Conservation (phyloP, 2,888 invertebrate genomes). For the Iphiclides podalirius region DNA sequence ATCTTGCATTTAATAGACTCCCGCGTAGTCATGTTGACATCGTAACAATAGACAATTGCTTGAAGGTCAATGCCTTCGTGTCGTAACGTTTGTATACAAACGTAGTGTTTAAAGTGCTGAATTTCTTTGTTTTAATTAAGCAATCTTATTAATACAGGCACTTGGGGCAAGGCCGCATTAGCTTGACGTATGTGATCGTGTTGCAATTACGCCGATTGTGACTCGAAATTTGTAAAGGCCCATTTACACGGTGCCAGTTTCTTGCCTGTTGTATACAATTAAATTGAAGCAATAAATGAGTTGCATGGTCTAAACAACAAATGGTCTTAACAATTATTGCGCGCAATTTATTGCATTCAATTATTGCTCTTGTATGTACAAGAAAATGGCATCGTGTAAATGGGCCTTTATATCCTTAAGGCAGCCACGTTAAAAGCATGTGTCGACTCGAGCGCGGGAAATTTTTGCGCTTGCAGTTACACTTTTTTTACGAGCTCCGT, state of each 20-base stretch:
- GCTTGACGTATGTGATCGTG: slow-evolving; percentile 5
- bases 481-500: not conserved
- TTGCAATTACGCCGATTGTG: slow-evolving; percentile 8
- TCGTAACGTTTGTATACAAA: slow-evolving; percentile 6
- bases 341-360: too few relatives aligned
- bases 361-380: too few relatives aligned
- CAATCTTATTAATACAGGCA: slow-evolving; percentile 15
- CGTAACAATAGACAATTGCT: slow-evolving; percentile 15
- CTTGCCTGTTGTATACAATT: too few relatives aligned
- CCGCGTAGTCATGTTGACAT: slow-evolving; percentile 5
- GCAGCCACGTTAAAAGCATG: slow-evolving; percentile 5
- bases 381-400: too few relatives aligned
- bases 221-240: slow-evolving; percentile 16
- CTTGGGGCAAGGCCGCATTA: slow-evolving; percentile 3
- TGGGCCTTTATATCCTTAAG: slow-evolving; percentile 7
- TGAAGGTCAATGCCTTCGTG: slow-evolving; percentile 15
- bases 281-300: too few relatives aligned
- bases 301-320: too few relatives aligned
- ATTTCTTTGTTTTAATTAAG: slow-evolving; percentile 17
- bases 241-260: too few relatives aligned
- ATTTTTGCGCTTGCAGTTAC: not conserved
- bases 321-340: too few relatives aligned
- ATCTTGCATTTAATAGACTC: too few relatives aligned
- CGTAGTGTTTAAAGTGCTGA: not conserved
- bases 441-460: slow-evolving; percentile 17